Evolutionary conservation across 37 sponge, comb jelly and placozoan genomes (phyloP).

Genomic region (Halisarca cf. caerulea): DNA sequence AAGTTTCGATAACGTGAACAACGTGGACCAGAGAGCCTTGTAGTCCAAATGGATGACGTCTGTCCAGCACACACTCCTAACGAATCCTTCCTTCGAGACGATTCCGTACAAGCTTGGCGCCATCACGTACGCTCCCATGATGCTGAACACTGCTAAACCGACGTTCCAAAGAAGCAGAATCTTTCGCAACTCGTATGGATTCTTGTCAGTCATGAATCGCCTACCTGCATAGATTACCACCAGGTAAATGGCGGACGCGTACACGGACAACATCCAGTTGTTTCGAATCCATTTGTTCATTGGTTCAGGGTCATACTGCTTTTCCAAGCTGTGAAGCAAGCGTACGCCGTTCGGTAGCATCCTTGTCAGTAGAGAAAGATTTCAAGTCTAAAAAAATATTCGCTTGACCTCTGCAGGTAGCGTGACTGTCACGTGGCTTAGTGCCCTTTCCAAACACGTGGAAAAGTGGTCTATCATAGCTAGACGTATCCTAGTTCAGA

Average conservation of each 20-base stretch:
- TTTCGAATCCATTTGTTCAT: slow-evolving; percentile 15
- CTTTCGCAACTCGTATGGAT: slow-evolving; percentile 47
- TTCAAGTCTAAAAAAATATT: no score
- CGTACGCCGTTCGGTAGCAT: no score
- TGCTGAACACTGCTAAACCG: slow-evolving; percentile 69
- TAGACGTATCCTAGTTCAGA: no score
- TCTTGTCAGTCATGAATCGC: slow-evolving; percentile 58
- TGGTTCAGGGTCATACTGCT: no score
- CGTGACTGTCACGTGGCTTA: no score
- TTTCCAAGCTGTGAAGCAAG: no score
- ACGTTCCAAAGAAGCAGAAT: slow-evolving; percentile 73
- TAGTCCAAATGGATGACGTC: not conserved
- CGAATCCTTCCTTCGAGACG: not conserved
- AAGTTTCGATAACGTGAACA: slow-evolving; percentile 47
- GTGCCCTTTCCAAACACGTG: no score
- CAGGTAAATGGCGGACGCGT: slow-evolving; percentile 47
- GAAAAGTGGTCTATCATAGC: no score
- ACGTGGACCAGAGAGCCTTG: slow-evolving; percentile 25
- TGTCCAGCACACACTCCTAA: slow-evolving; percentile 15
- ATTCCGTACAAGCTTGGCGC: not conserved
- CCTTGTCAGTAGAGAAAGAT: no score
- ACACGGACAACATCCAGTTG: slow-evolving; percentile 40
- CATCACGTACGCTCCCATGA: slow-evolving; percentile 33
- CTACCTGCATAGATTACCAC: slow-evolving; percentile 46
- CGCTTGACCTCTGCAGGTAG: no score